phyloP scores from a whole-genome alignment of 2,888 invertebrate species.

The Diaprepes abbreviatus region DNA sequence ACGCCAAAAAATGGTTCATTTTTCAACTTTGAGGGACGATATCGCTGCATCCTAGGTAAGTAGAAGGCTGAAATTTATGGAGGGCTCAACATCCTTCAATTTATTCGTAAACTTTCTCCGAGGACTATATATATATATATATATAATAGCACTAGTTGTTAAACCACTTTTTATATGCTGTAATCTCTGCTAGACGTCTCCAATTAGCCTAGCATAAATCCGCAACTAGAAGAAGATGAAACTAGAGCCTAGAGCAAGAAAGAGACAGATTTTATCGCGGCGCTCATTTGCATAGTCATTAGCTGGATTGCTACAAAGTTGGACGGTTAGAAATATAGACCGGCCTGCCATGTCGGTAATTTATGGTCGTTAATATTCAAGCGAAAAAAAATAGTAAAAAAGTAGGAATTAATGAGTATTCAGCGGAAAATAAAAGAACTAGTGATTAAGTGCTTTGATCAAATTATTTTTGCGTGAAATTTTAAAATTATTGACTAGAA shows the following conservation, averaged over 20 bases:
- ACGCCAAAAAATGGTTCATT: no score
- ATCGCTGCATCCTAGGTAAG: no score
- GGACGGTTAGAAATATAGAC: constrained; percentile 9
- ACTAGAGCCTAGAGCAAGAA: background rate
- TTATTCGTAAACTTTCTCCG: no score
- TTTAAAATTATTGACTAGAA: no score
- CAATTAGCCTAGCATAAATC: background rate
- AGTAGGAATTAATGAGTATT: constrained; percentile 7
- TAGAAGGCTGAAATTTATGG: no score
- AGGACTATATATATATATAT: no score
- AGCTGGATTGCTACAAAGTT: constrained; percentile 13
- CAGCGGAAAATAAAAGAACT: constrained; percentile 4
- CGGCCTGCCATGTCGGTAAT: constrained; percentile 18
- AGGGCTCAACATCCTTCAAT: no score
- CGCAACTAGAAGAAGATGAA: constrained; percentile 7
- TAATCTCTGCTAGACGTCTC: constrained; percentile 4
- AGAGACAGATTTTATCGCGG: constrained; percentile 3
- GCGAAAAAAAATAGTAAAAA: no score
- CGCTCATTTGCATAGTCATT: constrained; percentile 1
- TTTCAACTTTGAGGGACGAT: no score
- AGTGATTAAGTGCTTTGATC: no score
- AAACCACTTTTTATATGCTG: no score
- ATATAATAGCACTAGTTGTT: background rate
- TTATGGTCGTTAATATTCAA: constrained; percentile 21
- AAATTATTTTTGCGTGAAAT: no score